Base-by-base conservation (phyloP, 2,797 vertebrate species). In the Garrulus glandarius region DNA sequence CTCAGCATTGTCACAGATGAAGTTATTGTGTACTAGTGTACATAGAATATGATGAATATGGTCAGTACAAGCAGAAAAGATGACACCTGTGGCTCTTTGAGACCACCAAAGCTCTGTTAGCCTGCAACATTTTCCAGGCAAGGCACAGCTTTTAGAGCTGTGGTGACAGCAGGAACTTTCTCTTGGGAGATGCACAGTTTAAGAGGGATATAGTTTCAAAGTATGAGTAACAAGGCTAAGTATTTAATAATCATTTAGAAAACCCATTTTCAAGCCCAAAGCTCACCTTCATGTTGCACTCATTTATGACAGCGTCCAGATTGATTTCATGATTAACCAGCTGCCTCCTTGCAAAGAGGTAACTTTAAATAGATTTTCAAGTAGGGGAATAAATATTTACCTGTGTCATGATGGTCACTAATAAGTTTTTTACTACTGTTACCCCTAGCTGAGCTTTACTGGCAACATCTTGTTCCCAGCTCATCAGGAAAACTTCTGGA, bases 21-120 rank as follows among this genome's bases (percentile, higher is more conserved):
- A 56, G 34, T 30, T 41, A 4, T 46, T 32, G 6, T 13, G 8
- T 34, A 15, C 6, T 23, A 12, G 15, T 3, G 3, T 7, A 5
- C 26, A 7, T 1, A 32, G 30, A 15, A 43, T 63, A 3, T 36
- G 57, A 34, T 18, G 7, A 47, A 23, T 32, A 11, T 13, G 55
- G 29, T 15, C 29, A 34, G 20, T 2, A 6, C 12, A n/a, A 81
- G 27, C 39, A 74, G 32, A 76, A 23, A 50, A 77, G 9, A 15
- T 1, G 0, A n/a, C 22, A 37, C 8, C 4, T 72, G 27, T 29
- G n/a, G 15, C 26, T 59, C n/a, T 37, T 55, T 0, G 1, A 55
- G 9, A 43, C 2, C 27, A n/a, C 10, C 30, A 22, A 84, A 70
- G 8, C 7, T 37, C 5, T 12, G 13, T 15, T 10, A 27, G n/a